Conservation (phyloP, 2,888 invertebrate genomes). For the Lasioglossum malachurum region DNA sequence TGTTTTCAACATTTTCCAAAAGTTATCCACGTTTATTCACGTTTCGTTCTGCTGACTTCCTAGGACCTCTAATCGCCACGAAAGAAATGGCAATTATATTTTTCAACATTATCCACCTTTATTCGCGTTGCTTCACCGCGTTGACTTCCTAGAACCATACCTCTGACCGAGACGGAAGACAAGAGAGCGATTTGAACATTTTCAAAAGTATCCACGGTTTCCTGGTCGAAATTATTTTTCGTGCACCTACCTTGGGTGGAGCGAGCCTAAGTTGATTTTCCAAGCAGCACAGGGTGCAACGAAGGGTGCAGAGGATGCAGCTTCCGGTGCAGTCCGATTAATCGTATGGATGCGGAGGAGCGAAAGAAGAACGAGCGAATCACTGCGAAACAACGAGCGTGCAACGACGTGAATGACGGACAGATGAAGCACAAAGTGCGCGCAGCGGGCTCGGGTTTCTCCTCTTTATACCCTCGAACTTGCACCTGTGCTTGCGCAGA, state of each 20-base stretch:
- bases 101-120: not conserved
- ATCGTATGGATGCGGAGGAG: not conserved
- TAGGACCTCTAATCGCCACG: too few relatives aligned
- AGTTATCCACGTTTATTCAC: too few relatives aligned
- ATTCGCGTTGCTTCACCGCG: not conserved
- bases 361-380: constrained; percentile 9
- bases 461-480: constrained; percentile 81
- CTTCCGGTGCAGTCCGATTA: constrained; percentile 6
- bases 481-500: constrained; percentile 82
- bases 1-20: too few relatives aligned
- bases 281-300: not conserved
- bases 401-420: constrained; percentile 73
- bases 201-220: not conserved
- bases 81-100: not conserved
- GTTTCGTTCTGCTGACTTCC: too few relatives aligned
- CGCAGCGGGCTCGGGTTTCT: constrained; percentile 78
- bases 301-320: not conserved
- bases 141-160: not conserved
- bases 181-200: not conserved
- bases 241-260: not conserved
- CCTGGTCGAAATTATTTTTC: not conserved
- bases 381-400: constrained; percentile 48
- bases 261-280: not conserved
- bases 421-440: constrained; percentile 81
- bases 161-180: not conserved